These are phyloP conservation scores for Rhabdophis nuchalis DNA, from an alignment of 2,797 vertebrate species.

Conservation along the genomic window DNA sequence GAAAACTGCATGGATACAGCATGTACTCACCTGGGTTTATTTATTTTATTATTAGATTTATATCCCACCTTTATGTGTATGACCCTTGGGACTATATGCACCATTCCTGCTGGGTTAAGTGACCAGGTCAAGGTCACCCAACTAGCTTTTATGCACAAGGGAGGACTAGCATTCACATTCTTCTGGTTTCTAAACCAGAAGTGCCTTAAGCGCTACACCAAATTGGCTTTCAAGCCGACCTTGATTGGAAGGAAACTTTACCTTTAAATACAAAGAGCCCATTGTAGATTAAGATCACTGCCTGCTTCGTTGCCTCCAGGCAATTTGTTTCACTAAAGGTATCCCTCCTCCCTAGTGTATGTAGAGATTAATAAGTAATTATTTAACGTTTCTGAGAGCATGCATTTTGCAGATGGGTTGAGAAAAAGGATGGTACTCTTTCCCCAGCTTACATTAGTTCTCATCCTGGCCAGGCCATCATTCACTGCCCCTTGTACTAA, in stretches of 20 bases:
- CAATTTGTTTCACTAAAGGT: not conserved
- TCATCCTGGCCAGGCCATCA: not conserved
- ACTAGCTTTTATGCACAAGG: not conserved
- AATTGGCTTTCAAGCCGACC: not conserved
- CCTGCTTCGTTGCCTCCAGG: not conserved
- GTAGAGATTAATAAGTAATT: not conserved
- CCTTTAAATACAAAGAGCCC: not conserved
- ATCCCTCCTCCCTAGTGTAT: not conserved
- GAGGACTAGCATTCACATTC: not conserved
- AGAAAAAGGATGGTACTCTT: not conserved
- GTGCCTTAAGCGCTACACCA: not conserved
- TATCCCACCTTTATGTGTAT: not conserved
- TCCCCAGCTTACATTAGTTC: not conserved
- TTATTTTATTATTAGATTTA: not conserved
- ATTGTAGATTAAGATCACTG: not conserved
- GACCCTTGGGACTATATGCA: not conserved
- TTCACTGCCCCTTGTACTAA: not conserved
- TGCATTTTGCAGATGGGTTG: not conserved
- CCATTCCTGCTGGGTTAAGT: not conserved
- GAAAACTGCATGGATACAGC: not conserved
- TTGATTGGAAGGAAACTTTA: not conserved
- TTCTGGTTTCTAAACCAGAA: not conserved
- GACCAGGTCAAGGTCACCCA: not conserved
- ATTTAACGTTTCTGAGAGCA: not conserved
- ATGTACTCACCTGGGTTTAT: not conserved